Conservation (phyloP, 2,113 vertebrate species). For the Mola mola region DNA sequence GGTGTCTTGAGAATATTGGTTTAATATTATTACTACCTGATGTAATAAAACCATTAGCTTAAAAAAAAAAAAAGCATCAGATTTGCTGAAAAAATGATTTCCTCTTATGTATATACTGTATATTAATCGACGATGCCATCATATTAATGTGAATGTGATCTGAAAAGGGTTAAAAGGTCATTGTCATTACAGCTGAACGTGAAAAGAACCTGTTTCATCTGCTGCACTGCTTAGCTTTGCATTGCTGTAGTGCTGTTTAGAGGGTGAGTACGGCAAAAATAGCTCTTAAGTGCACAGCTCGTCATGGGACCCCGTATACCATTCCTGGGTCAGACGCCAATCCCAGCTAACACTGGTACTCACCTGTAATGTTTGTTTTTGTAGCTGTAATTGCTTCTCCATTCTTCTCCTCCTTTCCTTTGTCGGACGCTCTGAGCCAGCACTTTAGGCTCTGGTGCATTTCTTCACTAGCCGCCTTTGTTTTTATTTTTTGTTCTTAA, state of each 20-base stretch:
- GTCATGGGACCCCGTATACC: slow-evolving; percentile 26
- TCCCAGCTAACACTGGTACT: slow-evolving; percentile 48
- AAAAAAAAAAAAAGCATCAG: too few species aligned
- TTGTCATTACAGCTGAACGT: too few species aligned
- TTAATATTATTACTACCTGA: too few species aligned
- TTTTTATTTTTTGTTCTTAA: slow-evolving; percentile 75
- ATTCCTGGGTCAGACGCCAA: slow-evolving; percentile 44
- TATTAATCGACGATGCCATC: too few species aligned
- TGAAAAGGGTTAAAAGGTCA: too few species aligned
- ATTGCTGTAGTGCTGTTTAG: too few species aligned
- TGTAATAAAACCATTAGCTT: too few species aligned
- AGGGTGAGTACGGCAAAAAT: too few species aligned
- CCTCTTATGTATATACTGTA: too few species aligned
- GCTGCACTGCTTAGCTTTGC: background rate
- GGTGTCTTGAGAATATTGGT: too few species aligned
- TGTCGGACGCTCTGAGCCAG: slow-evolving; percentile 44
- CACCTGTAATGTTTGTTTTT: slow-evolving; percentile 60
- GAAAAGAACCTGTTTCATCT: background rate
- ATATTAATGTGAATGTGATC: too few species aligned
- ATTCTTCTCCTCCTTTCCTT: background rate
- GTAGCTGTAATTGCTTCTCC: background rate
- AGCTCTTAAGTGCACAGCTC: slow-evolving; percentile 31
- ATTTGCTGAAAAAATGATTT: too few species aligned
- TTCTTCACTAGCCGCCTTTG: slow-evolving; percentile 51
- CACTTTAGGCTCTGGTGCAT: slow-evolving; percentile 41